Base-by-base conservation (phyloP, 92 coral and sea anemone genomes). In the Nematostella vectensis region DNA sequence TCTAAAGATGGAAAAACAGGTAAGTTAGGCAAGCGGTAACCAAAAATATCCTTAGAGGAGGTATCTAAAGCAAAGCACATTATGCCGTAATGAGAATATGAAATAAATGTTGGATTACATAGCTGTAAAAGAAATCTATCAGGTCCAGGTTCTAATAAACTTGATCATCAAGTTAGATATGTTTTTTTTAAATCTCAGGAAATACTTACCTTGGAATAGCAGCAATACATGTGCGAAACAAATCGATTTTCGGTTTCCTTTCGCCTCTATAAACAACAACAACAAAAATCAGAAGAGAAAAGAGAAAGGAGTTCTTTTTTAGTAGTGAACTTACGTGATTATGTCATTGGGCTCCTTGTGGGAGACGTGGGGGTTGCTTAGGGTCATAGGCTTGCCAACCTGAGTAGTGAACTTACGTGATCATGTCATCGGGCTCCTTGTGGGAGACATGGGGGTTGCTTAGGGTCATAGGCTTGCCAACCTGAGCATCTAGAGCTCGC, bases 151-250 rank as follows among this genome's bases (percentile, higher is more conserved):
- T n/a, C n/a, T n/a, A n/a, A n/a, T n/a, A n/a, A n/a, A n/a, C n/a
- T n/a, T n/a, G n/a, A n/a, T n/a, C n/a, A n/a, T n/a, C n/a, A n/a
- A n/a, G n/a, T n/a, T n/a, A n/a, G n/a, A n/a, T n/a, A n/a, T n/a
- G n/a, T n/a, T n/a, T n/a, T n/a, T n/a, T n/a, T n/a, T n/a, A n/a
- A n/a, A n/a, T n/a, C n/a, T n/a, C n/a, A n/a, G n/a, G 40, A 15
- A 6, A 33, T 15, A 6, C 49, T 0, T 44, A 93, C 99, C 95
- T 86, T 63, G 99, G 99, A 27, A 93, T 86, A 29, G 95, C 94
- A 50, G 99, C 99, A 55, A 93, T 88, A 57, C 96, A 93, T 30
- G 99, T 93, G 67, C 99, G 78, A 30, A 86, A 93, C 58, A 93
- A 55, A 59, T 93, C 99, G 61, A 93, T 77, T 63, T 84, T 84